Conservation (phyloP, 2,113 vertebrate genomes). For the Paedocypris sp. region DNA sequence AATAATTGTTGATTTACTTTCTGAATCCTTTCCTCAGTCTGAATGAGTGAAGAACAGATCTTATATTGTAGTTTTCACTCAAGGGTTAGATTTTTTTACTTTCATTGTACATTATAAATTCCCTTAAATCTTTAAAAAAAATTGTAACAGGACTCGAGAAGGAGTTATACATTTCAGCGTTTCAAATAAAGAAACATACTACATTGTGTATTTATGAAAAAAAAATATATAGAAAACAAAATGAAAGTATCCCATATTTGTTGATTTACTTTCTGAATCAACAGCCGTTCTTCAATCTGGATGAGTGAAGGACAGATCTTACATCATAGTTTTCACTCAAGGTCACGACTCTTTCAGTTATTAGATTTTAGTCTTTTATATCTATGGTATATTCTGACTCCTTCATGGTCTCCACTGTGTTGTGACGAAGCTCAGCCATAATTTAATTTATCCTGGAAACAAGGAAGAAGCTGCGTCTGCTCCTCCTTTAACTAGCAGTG, state of each 20-base stretch:
- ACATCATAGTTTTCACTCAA: constrained; percentile 1
- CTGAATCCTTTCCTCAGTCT: too few relatives aligned
- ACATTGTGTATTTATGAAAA: too few relatives aligned
- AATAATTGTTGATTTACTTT: too few relatives aligned
- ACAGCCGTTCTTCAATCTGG: background rate
- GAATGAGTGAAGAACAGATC: too few relatives aligned
- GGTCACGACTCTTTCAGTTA: background rate
- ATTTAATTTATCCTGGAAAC: constrained; percentile 49
- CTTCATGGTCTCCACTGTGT: constrained; percentile 9
- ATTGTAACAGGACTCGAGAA: too few relatives aligned
- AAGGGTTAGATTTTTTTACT: too few relatives aligned
- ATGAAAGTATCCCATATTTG: too few relatives aligned
- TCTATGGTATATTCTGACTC: constrained; percentile 9
- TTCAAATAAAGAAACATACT: too few relatives aligned
- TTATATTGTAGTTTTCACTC: too few relatives aligned
- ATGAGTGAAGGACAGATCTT: background rate
- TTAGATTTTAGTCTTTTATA: background rate
- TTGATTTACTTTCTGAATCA: background rate
- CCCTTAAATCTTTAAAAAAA: too few relatives aligned
- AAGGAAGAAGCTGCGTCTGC: constrained; percentile 35
- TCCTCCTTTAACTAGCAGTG: constrained; percentile 10
- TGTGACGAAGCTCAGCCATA: constrained; percentile 34
- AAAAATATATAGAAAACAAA: too few relatives aligned
- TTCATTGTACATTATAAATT: too few relatives aligned
- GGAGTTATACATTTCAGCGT: background rate